Base-by-base conservation (phyloP, 2,888 invertebrate species). In the Oxytorus armatus region DNA sequence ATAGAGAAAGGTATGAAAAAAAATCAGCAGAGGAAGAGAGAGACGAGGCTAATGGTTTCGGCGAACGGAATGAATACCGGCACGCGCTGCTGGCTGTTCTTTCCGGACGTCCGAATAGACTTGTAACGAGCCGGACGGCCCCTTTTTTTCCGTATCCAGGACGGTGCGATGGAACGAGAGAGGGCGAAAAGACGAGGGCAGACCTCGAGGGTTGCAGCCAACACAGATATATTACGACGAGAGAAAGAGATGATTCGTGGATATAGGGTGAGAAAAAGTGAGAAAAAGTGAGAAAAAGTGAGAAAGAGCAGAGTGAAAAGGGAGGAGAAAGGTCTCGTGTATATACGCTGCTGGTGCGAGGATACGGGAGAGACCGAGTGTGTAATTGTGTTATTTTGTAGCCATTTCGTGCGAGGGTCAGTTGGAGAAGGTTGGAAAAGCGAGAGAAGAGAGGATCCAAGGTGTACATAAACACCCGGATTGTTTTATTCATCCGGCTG, bases 361-460 rank as follows among this genome's bases (percentile, higher is more conserved):
- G 16, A 63, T 55, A 81, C 79, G 53, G 65, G 65, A 82, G 86
- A 88, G 88, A 87, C 86, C 86, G 88, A 89, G 91, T 89, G 89
- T 91, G 89, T 92, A 92, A 92, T 92, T 90, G 89, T 89, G 90
- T 92, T 92, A 92, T 90, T 91, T 90, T 89, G 90, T 89, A 89
- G 89, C 91, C 89, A 88, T 90, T 92, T 91, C 88, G 88, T 87
- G 88, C 85, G 88, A 89, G 88, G 89, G 89, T 88, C 88, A 89
- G 85, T 86, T 82, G 85, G 84, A 53, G 65, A 65, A 49, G 42
- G 80, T 53, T 44, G 73, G 74, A 74, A 65, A 47, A 63, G 72
- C 18, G 59, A 57, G 65, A 59, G 51, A 76, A 47, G 49, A 63
- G 69, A 69, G 42, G 18, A 75, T 84, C 83, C 83, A 85, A 88